Percentiles rank a stretch among this genome's conserved stretches.
phyloP scores from a whole-genome alignment of 2,113 vertebrate species.

The Tragelaphus strepsiceros region DNA sequence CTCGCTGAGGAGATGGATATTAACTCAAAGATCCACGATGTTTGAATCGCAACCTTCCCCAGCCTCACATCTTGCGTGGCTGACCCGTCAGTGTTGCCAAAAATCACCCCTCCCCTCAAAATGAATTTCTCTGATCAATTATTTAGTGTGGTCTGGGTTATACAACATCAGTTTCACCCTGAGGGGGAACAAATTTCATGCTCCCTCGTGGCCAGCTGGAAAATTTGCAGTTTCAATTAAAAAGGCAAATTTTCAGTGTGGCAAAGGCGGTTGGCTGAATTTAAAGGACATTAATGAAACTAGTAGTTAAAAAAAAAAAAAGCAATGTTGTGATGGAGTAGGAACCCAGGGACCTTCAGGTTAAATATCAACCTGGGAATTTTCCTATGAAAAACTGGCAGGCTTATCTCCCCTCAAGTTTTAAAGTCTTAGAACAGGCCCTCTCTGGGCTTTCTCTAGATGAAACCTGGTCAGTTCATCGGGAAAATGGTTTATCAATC shows the following conservation, averaged over 20 bases:
- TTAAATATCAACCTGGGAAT: slow-evolving; percentile 30
- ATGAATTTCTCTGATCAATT: slow-evolving; percentile 19
- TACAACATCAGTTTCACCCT: not conserved
- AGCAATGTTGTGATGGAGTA: not conserved
- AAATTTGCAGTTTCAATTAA: not conserved
- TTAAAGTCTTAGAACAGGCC: not conserved
- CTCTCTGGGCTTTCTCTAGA: not conserved
- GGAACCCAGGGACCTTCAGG: not conserved
- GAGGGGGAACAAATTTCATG: too few species aligned
- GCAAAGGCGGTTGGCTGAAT: not conserved
- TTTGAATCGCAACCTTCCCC: accelerated
- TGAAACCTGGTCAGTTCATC: not conserved
- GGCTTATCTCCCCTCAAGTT: not conserved
- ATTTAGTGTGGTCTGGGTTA: not conserved
- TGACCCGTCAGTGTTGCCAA: not conserved
- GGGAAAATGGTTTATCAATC: not conserved
- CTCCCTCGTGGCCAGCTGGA: not conserved
- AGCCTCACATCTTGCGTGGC: not conserved
- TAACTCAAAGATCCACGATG: accelerated
- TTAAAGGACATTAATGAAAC: not conserved
- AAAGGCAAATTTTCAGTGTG: not conserved
- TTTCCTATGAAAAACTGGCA: not conserved
- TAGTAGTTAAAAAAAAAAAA: not conserved
- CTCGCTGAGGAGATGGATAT: not conserved
- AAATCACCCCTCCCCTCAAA: not conserved